Conservation (phyloP, 1,140 invertebrate genomes). For the Drosophila busckii region DNA sequence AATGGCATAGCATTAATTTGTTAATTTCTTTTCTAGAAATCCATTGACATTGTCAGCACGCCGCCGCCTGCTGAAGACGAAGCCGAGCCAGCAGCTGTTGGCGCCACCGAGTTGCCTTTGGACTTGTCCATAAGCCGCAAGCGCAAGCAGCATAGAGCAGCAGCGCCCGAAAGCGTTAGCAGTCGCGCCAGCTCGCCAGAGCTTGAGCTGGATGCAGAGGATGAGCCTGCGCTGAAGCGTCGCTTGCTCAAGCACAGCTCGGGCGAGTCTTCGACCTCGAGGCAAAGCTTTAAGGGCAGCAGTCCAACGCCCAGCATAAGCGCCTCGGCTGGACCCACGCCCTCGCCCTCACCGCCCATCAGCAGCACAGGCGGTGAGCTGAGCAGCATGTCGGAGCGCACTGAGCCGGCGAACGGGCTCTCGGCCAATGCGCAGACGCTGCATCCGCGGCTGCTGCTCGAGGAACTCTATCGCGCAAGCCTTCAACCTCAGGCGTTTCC, state of each 20-base stretch:
- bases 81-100: neutral
- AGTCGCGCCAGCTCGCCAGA: constrained; percentile 22
- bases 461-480: constrained; percentile 83
- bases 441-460: constrained; percentile 85
- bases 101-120: constrained; percentile 83
- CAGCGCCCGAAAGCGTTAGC: too few species aligned
- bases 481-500: constrained; percentile 80
- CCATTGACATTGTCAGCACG: constrained; percentile 68
- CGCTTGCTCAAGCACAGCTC: constrained; percentile 56
- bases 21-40: constrained; percentile 40
- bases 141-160: constrained; percentile 18
- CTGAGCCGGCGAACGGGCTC: constrained; percentile 79
- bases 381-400: constrained; percentile 61
- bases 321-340: constrained; percentile 62
- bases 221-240: constrained; percentile 25
- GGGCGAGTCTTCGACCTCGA: constrained; percentile 41
- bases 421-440: constrained; percentile 89
- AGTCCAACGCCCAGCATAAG: constrained; percentile 49
- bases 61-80: constrained; percentile 49
- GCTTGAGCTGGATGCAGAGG: constrained; percentile 20
- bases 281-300: constrained; percentile 55
- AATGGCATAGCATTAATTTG: neutral
- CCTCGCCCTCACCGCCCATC: constrained; percentile 78
- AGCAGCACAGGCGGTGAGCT: constrained; percentile 61
- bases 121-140: constrained; percentile 84